Conservation (phyloP, 2,888 invertebrate genomes). For the Perizoma affinitatum region DNA sequence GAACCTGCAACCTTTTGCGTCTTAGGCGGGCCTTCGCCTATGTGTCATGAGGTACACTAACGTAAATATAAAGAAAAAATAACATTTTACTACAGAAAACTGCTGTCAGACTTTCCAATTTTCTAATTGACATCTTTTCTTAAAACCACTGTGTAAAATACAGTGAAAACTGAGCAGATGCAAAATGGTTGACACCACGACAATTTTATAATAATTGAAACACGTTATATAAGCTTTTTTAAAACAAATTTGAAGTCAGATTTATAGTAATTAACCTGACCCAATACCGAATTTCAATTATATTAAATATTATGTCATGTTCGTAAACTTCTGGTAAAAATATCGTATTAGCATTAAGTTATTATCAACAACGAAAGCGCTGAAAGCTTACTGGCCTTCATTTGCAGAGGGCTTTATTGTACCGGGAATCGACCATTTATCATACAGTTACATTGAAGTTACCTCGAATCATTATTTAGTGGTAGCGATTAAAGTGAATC, state of each 20-base stretch:
- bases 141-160: neutral
- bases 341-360: conserved; percentile 19
- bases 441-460: conserved; percentile 49
- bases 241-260: neutral
- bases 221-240: neutral
- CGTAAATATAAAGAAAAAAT: too few relatives aligned
- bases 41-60: too few relatives aligned
- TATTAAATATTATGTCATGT: conserved; percentile 6
- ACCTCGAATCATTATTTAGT: conserved; percentile 54
- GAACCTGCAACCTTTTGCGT: too few relatives aligned
- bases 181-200: neutral
- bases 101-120: too few relatives aligned
- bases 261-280: neutral
- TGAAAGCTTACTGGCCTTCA: conserved; percentile 22
- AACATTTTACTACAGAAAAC: too few relatives aligned
- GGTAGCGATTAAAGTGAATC: conserved; percentile 53
- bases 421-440: conserved; percentile 43
- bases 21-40: too few relatives aligned
- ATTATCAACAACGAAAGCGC: conserved; percentile 11
- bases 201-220: neutral
- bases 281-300: conserved; percentile 6
- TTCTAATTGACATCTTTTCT: neutral
- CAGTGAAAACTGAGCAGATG: neutral
- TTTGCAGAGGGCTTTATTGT: conserved; percentile 27
- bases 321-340: conserved; percentile 10